Evolutionary conservation across 2,113 vertebrate genomes (phyloP), one percentile per base, ranked within the genome.

Genomic region (Lucifuga dentata): DNA sequence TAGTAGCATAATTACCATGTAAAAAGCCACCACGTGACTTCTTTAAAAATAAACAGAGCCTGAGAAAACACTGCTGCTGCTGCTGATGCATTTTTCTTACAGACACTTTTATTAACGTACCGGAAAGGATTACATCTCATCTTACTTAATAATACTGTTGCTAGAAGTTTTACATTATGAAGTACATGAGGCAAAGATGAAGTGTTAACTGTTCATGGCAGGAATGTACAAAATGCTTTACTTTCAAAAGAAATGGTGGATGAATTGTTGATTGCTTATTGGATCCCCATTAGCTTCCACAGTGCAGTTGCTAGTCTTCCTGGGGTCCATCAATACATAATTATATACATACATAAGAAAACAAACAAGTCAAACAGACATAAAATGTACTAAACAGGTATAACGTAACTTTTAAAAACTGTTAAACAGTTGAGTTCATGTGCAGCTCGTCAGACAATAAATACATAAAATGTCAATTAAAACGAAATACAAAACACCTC

Each of bases 1-100:
- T 56, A n/a, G 23, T 29, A 35, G 24, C 48, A 35, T 66, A 62
- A 73, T 64, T 59, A 26, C 44, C 39, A 57, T 17, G 39, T 13
- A 46, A 78, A 73, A 32, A 62, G 11, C 16, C 39, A 23, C 52
- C 43, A 56, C 65, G 77, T 68, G 26, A 62, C 68, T 75, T 76
- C 29, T 61, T 23, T 59, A 51, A 74, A 64, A 64, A 21, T 49
- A 71, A 45, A 49, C n/a, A 11, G 61, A 49, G 35, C 38, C 3
- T 35, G 49, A 48, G 39, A 20, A 43, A 58, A 41, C 4, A 15
- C 5, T 12, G 44, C 50, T 33, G 33, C 38, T 44, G 12, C 11
- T 40, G 53, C 59, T 46, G 23, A 46, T 36, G 55, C 15, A 16
- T 65, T 69, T 43, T 20, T 1, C 24, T 38, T 13, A 19, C 11